phyloP scores from a whole-genome alignment of 2,797 vertebrate species.

The Alcedo quadribrachys region DNA sequence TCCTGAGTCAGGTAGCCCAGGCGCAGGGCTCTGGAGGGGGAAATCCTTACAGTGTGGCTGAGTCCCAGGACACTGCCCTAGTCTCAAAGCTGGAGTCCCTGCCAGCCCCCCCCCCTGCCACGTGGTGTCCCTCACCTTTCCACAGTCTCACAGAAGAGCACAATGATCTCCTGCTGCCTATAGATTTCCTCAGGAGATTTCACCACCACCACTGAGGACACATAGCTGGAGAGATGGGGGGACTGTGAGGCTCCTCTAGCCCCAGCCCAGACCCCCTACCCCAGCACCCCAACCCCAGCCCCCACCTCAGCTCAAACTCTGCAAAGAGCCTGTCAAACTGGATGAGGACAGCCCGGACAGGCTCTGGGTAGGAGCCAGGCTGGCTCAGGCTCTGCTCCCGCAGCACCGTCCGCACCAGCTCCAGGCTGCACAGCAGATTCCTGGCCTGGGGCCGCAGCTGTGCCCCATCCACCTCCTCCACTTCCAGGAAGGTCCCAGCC shows the following conservation, averaged over 20 bases:
- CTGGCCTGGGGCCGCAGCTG: constrained; percentile 74
- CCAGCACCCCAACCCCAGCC: neutral
- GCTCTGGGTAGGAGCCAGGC: constrained; percentile 51
- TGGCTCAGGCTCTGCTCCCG: constrained; percentile 77
- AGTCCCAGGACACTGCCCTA: neutral
- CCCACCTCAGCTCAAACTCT: constrained; percentile 72
- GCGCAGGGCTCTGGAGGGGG: constrained; percentile 67
- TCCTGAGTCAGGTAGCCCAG: constrained; percentile 79
- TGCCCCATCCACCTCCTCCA: constrained; percentile 69
- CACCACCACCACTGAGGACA: constrained; percentile 73
- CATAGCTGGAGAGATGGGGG: constrained; percentile 56
- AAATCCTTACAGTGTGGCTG: neutral
- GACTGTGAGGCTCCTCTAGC: neutral
- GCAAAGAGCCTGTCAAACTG: constrained; percentile 76
- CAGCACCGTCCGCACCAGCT: constrained; percentile 68
- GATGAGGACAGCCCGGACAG: constrained; percentile 57
- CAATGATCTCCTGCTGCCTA: constrained; percentile 77
- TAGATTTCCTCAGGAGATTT: constrained; percentile 78
- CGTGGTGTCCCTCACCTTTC: constrained; percentile 60
- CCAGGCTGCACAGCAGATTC: constrained; percentile 73
- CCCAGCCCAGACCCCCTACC: neutral
- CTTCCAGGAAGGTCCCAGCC: constrained; percentile 75
- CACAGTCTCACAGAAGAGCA: constrained; percentile 81
- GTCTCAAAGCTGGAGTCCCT: neutral
- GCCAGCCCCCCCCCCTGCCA: accelerated